These are phyloP conservation scores for Neolamprologus kungweensis DNA, from an alignment of 2,113 vertebrate species.

Conservation along the genomic window DNA sequence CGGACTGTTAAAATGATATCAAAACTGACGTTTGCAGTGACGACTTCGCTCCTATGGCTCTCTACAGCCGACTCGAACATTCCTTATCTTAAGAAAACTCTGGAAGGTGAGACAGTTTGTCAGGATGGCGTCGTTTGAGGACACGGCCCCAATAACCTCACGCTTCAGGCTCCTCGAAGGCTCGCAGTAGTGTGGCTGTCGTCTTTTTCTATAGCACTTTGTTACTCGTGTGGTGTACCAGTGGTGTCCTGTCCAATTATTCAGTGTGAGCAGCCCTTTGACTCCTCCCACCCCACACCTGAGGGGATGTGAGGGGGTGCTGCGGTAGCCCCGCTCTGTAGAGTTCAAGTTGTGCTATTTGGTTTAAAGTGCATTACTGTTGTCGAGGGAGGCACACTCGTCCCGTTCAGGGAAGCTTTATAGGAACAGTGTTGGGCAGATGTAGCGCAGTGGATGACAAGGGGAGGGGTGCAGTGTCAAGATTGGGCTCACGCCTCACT, in stretches of 20 bases:
- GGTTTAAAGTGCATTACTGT: background rate
- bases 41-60: background rate
- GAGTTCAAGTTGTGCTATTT: background rate
- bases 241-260: slow-evolving; percentile 18
- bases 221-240: slow-evolving; percentile 32
- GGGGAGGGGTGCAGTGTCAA: background rate
- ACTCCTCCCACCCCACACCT: background rate
- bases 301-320: background rate
- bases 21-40: background rate
- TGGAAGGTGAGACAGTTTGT: background rate
- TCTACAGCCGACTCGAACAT: slow-evolving; percentile 12
- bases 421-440: background rate
- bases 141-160: background rate
- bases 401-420: background rate
- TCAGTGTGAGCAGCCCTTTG: slow-evolving; percentile 22
- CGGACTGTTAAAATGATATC: slow-evolving; percentile 17
- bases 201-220: slow-evolving; percentile 52
- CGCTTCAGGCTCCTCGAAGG: slow-evolving; percentile 29
- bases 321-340: background rate
- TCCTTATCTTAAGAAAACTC: slow-evolving; percentile 16
- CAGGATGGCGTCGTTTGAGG: background rate
- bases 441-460: slow-evolving; percentile 1
- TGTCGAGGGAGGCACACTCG: background rate
- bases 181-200: slow-evolving; percentile 28
- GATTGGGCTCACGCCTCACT: background rate